Evolutionary conservation across 2,888 invertebrate species (phyloP), one percentile per base, ranked within the genome.

Genomic region (Emmelina monodactyla): DNA sequence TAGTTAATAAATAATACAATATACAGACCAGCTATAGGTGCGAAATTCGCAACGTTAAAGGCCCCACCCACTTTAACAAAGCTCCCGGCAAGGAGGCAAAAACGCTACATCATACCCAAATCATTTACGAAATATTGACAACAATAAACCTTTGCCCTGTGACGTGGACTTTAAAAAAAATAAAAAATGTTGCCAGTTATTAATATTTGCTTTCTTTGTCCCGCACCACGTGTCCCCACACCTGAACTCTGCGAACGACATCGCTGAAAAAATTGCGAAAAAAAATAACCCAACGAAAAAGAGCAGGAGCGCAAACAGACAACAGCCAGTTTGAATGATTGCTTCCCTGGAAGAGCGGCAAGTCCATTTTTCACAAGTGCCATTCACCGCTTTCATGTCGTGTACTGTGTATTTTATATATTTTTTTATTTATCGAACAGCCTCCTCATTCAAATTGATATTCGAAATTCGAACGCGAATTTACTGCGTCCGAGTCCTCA

Each of bases 351-450:
- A 76, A 78, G 76, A 75, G 78, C 71, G 76, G 73, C 71, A 70
- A 76, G 79, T 79, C 79, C 79, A 79, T 79, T 79, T 79, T 79
- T 79, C 79, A 79, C 76, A 71, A 79, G 79, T 79, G 79, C 76
- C 76, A 79, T 79, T 79, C 76, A 68, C 68, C 64, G 76, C 73
- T 72, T 76, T 71, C 71, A 71, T 67, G 68, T 68, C 68, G 59
- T 64, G 69, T 67, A 65, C 70, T 64, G 62, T 70, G 62, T 76
- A 68, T 73, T 69, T 66, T 70, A 64, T 68, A 70, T 72, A 58
- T 68, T 50, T 67, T 62, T 72, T 76, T 75, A 70, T 76, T 75
- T 76, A 73, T 72, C 69, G 66, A 50, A 49, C 56, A 58, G 51
- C 56, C 58, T 46, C 57, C 58, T 58, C 58, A 48, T 49, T 67